phyloP scores from a whole-genome alignment of 1,140 invertebrate species.

The Drosophila bocki region DNA sequence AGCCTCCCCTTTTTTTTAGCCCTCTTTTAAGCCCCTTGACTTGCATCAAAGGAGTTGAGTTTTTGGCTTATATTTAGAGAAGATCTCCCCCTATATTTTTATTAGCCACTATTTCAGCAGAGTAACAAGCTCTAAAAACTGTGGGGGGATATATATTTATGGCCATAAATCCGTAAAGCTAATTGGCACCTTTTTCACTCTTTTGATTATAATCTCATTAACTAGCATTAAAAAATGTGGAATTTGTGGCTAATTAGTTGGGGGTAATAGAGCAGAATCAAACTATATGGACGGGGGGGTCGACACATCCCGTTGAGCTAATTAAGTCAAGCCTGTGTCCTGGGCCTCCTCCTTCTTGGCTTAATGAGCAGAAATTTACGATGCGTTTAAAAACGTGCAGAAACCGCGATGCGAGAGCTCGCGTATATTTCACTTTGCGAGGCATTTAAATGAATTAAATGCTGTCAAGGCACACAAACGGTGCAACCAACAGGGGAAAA shows the following conservation, averaged over 20 bases:
- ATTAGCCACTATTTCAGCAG: neutral
- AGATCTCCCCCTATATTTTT: neutral
- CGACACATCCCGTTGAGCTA: conserved; percentile 11
- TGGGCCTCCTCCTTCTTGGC: neutral
- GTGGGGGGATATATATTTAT: neutral
- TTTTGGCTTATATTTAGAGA: neutral
- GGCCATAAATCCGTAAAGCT: neutral
- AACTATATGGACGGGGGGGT: conserved; percentile 7
- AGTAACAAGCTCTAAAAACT: neutral
- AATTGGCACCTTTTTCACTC: conserved; percentile 4
- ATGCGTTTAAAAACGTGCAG: conserved; percentile 52
- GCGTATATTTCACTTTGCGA: conserved; percentile 53
- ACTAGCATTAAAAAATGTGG: conserved; percentile 14
- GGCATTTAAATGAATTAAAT: conserved; percentile 67
- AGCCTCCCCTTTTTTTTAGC: neutral
- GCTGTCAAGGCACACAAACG: conserved; percentile 26
- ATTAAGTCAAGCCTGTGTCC: conserved; percentile 23
- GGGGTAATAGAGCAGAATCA: neutral
- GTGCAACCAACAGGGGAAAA: neutral
- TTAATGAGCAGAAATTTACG: conserved; percentile 58
- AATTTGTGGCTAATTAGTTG: conserved; percentile 32
- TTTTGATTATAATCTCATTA: conserved; percentile 15
- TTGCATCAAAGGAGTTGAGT: neutral
- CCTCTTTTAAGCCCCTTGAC: neutral
- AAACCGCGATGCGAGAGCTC: conserved; percentile 14